Evolutionary conservation across 2,797 vertebrate genomes (phyloP), one percentile per base, ranked within the genome.

Genomic region (Erethizon dorsatum): DNA sequence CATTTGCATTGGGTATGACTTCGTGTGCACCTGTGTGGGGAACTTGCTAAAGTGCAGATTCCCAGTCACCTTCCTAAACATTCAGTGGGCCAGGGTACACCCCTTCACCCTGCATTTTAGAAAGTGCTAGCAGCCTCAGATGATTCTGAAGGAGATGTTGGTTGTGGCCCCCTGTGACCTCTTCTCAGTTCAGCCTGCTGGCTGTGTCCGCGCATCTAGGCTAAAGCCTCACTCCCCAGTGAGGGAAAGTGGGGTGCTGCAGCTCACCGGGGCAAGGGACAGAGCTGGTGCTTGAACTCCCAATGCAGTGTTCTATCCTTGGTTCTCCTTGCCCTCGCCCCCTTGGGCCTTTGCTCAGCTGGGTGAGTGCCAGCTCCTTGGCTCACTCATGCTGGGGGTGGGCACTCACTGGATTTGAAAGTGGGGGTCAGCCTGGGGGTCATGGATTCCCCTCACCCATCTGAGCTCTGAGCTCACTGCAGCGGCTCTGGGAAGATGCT

Each of bases 401-500:
- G 59, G n/a, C 33, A 77, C 26, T 56, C 14, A 2, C 63, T 79
- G 33, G 33, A 69, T 86, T 89, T 82, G 61, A 75, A 86, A 20
- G 3, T 71, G 45, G 31, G 31, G 37, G n/a, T 11, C 14, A n/a
- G 47, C 17, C 28, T 77, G 33, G 28, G 54, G 50, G 4, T 73
- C 45, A 0, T n/a, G 41, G 47, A 26, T 83, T 28, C 54, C 65
- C 57, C 54, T 95, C 18, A 13, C 59, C 63, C 33, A 1, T 15
- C 73, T 18, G 90, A 88, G 33, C 61, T 20, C 67, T 10, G 82
- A 78, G 37, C 56, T 65, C 54, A 59, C 45, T n/a, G n/a, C 93
- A 50, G 47, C 65, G 71, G 65, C 71, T 22, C 4, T 26, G 31
- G 56, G 33, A 80, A 61, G 88, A 59, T 57, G 84, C 95, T 91